Evolutionary conservation across 2,113 vertebrate genomes (phyloP).

Genomic region (Corydoras maculifer): DNA sequence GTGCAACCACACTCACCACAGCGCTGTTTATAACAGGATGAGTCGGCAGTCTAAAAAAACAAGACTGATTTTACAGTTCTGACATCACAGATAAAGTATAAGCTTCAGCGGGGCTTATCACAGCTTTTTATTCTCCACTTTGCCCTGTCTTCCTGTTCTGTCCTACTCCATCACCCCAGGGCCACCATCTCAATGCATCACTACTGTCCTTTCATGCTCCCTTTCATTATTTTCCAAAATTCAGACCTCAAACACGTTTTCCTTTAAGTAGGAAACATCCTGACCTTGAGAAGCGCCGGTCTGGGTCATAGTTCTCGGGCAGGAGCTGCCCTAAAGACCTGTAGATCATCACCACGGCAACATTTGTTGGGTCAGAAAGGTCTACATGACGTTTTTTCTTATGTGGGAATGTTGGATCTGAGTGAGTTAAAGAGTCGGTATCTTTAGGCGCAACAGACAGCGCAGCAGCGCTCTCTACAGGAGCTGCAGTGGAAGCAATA

Average conservation of each 20-base stretch:
- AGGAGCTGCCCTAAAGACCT: constrained; percentile 76
- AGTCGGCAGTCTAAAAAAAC: constrained; percentile 67
- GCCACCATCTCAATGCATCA: too few species aligned
- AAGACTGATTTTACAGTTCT: not conserved
- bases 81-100: not conserved
- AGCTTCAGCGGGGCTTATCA: too few species aligned
- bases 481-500: constrained; percentile 51
- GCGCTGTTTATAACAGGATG: constrained; percentile 81
- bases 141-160: not conserved
- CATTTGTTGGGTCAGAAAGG: constrained; percentile 49
- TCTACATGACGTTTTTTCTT: constrained; percentile 66
- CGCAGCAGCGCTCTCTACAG: constrained; percentile 39
- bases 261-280: not conserved
- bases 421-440: constrained; percentile 5
- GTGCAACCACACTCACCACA: constrained; percentile 69
- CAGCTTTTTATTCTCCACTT: too few species aligned
- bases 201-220: too few species aligned
- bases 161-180: too few species aligned
- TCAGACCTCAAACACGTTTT: too few species aligned
- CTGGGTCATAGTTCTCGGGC: constrained; percentile 76
- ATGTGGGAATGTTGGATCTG: constrained; percentile 25
- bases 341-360: constrained; percentile 75
- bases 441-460: constrained; percentile 13
- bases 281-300: constrained; percentile 78
- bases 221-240: too few species aligned